Evolutionary conservation across 2,113 vertebrate genomes (phyloP).

Genomic region (Gracilinanus agilis): DNA sequence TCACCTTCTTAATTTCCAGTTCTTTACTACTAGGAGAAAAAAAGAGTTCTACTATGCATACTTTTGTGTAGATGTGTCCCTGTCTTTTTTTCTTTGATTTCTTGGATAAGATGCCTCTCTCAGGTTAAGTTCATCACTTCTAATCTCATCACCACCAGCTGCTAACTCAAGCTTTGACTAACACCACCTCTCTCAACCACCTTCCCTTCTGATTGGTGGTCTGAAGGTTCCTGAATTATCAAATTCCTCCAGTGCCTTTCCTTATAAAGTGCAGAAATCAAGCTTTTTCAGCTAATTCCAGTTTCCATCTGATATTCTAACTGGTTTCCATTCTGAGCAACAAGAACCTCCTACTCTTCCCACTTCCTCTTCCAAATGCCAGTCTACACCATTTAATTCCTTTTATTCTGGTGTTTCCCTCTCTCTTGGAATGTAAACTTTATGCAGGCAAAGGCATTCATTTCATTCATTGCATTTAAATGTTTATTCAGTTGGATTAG

Average conservation of each 20-base stretch:
- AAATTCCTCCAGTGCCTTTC: neutral
- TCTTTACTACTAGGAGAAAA: neutral
- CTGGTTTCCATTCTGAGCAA: neutral
- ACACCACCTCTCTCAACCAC: neutral
- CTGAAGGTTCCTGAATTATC: neutral
- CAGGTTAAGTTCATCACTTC: neutral
- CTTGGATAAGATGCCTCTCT: neutral
- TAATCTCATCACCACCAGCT: neutral
- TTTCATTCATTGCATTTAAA: slow-evolving; percentile 7
- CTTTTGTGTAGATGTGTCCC: neutral
- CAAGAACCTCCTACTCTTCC: neutral
- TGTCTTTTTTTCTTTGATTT: neutral
- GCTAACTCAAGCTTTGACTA: neutral
- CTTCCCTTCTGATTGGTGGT: neutral
- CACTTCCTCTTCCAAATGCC: neutral
- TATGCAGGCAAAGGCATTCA: neutral
- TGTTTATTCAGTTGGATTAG: neutral
- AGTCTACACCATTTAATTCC: neutral
- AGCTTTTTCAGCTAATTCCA: neutral
- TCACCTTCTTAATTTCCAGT: neutral
- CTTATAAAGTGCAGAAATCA: neutral
- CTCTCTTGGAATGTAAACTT: neutral
- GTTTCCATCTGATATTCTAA: neutral
- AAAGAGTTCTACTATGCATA: neutral
- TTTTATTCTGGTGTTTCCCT: neutral